Base-by-base conservation (phyloP, 2,888 invertebrate species). In the Sabatieria punctata region DNA sequence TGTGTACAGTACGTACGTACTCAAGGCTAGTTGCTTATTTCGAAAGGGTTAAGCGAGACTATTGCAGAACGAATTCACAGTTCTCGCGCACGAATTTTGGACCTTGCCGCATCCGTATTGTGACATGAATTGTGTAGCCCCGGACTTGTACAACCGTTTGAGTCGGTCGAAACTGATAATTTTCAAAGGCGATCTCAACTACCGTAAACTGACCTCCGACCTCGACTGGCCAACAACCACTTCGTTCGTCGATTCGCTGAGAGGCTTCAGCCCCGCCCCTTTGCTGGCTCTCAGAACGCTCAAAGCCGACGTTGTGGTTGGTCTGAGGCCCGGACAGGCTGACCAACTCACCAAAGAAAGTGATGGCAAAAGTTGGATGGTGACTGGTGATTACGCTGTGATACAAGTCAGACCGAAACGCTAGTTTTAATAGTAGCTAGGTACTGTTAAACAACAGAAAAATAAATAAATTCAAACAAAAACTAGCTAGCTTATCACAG, bases 201-300 rank as follows among this genome's bases (percentile, higher is more conserved):
- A 93, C 65, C 73, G 97, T 37, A 97, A 97, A 69, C 68, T 97
- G 46, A 69, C 86, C 37, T 83, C 82, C 0, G 97, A 97, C 61
- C 74, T 76, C 48, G 80, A 82, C 53, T 89, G 88, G 80, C 74
- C 76, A 30, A 74, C 76, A 1, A 74, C 75, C 6, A 38, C 38
- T n/a, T 8, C 38, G 8, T 38, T 38, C 19, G 19, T 8, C 11
- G 15, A 21, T n/a, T 76, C 79, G 1, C 63, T 88, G 18, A 73
- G 77, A 61, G 79, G 79, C 1, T 93, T 95, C 65, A 73, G 71
- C 26, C 93, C 93, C 1, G 77, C 85, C 0, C 80, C 82, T 21
- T 60, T 93, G 2, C 75, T 84, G 49, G 75, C 81, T 1, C 65
- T 91, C 18, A 74, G 97, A 26, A 88, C 93, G 0, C 69, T 89